Percentiles rank a stretch among this genome's conserved stretches.
Evolutionary conservation across 2,888 invertebrate genomes (phyloP).

Genomic region (Lepidochrysops patricia): DNA sequence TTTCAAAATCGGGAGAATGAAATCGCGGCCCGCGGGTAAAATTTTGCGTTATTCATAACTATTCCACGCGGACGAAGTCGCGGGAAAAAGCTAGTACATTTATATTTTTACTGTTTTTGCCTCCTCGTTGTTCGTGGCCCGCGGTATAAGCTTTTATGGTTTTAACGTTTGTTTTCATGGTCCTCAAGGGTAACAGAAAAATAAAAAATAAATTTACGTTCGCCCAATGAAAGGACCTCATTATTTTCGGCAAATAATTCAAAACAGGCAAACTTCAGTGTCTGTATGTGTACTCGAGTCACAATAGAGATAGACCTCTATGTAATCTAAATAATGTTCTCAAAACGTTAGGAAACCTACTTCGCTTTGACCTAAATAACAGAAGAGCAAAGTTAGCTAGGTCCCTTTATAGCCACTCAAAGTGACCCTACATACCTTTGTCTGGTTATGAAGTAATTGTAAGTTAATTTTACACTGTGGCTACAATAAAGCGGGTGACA

Average conservation of each 20-base stretch:
- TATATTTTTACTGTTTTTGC: constrained; percentile 19
- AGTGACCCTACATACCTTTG: background rate
- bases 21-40: too few relatives aligned
- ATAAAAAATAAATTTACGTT: background rate
- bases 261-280: background rate
- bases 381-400: background rate
- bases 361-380: background rate
- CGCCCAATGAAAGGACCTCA: background rate
- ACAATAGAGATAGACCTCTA: background rate
- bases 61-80: too few relatives aligned
- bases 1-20: too few relatives aligned
- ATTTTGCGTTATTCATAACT: too few relatives aligned
- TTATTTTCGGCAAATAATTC: background rate
- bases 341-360: background rate
- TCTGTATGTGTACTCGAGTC: background rate
- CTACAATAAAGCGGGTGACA: constrained; percentile 23
- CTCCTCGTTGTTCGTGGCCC: constrained; percentile 3
- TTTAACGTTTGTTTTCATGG: background rate
- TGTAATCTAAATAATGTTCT: background rate
- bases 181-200: background rate
- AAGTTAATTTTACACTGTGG: background rate
- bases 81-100: too few relatives aligned
- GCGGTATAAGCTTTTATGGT: background rate
- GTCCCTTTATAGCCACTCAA: background rate
- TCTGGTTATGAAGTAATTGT: background rate